Conservation (phyloP, 2,113 vertebrate species). For the Misgurnus mizolepis region DNA sequence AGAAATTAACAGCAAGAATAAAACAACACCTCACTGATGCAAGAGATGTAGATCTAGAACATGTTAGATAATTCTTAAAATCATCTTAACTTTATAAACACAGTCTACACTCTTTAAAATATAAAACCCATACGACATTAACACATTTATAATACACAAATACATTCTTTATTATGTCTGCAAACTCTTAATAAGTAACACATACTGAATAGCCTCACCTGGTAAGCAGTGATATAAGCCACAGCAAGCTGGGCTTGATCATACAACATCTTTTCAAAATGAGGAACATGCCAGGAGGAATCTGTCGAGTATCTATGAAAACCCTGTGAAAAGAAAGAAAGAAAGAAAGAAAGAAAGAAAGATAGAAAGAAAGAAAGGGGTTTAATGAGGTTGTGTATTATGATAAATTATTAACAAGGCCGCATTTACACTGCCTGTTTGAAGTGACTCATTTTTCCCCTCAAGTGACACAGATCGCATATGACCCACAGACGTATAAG, state of each 20-base stretch:
- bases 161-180: not conserved
- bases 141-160: not conserved
- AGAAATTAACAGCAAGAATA: slow-evolving; percentile 31
- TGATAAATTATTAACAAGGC: no score
- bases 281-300: slow-evolving; percentile 89
- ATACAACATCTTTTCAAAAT: slow-evolving; percentile 98
- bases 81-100: not conserved
- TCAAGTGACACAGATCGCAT: no score
- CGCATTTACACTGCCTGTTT: no score
- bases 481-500: no score
- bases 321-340: slow-evolving; percentile 73
- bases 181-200: no score
- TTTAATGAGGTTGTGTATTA: no score
- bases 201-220: slow-evolving; percentile 71
- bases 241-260: slow-evolving; percentile 91
- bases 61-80: not conserved
- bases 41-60: not conserved
- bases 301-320: slow-evolving; percentile 96
- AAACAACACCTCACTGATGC: not conserved
- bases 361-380: not conserved
- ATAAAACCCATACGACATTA: not conserved
- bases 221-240: slow-evolving; percentile 83
- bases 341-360: slow-evolving; percentile 43
- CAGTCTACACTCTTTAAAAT: not conserved
- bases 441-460: no score